These are phyloP conservation scores for Triplophysa bombifrons DNA, from an alignment of 2,797 vertebrate species.

Conservation along the genomic window DNA sequence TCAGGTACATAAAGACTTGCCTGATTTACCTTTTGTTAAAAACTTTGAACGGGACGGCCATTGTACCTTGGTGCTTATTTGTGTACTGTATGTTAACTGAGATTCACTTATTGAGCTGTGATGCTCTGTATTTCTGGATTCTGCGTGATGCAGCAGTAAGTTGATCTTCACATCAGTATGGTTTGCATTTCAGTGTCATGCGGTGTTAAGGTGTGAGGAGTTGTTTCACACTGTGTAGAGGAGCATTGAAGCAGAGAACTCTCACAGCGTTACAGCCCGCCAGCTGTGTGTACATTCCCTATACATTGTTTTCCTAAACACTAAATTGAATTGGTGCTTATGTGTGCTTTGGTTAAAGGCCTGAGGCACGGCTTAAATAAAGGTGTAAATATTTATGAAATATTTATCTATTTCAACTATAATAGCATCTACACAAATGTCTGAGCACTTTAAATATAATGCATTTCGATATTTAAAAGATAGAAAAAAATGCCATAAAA, in stretches of 20 bases:
- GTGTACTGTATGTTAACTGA: constrained; percentile 44
- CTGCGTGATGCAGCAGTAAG: constrained; percentile 2
- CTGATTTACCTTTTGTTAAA: constrained; percentile 10
- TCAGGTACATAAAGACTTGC: constrained; percentile 33
- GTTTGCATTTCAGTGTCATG: neutral
- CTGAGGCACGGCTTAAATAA: neutral
- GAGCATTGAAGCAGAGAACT: constrained; percentile 4
- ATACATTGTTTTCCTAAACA: constrained; percentile 5
- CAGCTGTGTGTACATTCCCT: constrained; percentile 51
- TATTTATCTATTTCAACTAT: no score
- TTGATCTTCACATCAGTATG: neutral
- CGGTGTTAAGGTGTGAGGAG: neutral
- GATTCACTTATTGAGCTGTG: neutral
- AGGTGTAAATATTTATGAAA: neutral
- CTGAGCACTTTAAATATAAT: no score
- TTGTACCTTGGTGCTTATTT: constrained; percentile 50
- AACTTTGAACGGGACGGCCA: constrained; percentile 12
- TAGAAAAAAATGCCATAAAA: no score
- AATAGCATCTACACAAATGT: no score
- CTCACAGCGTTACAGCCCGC: neutral
- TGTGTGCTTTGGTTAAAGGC: constrained; percentile 11
- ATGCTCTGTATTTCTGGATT: constrained; percentile 1
- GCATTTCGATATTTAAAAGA: no score
- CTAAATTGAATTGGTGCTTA: neutral
- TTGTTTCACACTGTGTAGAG: neutral